Base-by-base conservation (phyloP, 2,113 vertebrate species). In the Callipepla squamata region DNA sequence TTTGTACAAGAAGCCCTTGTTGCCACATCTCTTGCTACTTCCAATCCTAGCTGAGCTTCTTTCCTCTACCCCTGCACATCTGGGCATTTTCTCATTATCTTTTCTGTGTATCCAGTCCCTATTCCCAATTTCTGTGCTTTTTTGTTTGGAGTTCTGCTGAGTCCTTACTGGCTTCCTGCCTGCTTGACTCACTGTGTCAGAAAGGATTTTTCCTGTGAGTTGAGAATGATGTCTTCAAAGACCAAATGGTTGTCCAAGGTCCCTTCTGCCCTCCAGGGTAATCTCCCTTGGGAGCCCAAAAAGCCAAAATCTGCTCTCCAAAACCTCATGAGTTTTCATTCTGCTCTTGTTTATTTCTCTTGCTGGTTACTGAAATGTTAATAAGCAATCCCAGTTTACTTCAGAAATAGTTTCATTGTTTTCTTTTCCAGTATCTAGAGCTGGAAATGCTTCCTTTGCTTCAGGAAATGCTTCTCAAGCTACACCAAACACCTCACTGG, bases 401-500 rank as follows among this genome's bases (percentile, higher is more conserved):
- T 65, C 58, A 80, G 61, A 30, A 85, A 28, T 15, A 1, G 32
- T 36, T 28, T 67, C 1, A 2, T 34, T 3, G 1, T 77, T 82
- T 55, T 74, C 13, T 3, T 86, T 90, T 77, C 38, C 74, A 96
- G 96, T 45, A 59, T 74, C 59, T n/a, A 85, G 69, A 68, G 65
- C 22, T 38, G 85, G 95, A 28, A 93, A 96, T 85, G 86, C 97
- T 16, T 98, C 97, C 80, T 96, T 97, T 36, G 92, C 69, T 26
- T 92, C 93, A 26, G 95, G 89, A 12, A 98, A 97, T 92, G 95
- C 97, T 94, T 99, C 98, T 82, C 98, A 98, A 23, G 44, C 97
- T 75, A 99, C 99, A 23, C 99, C 99, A 28, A 99, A 99, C 96
- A 98, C 97, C 0, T 99, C 98, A 0, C 95, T 99, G 94, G 98